phyloP scores from a whole-genome alignment of 1,140 invertebrate genomes.

The roundworm (Caenorhabditis elegans) region DNA sequence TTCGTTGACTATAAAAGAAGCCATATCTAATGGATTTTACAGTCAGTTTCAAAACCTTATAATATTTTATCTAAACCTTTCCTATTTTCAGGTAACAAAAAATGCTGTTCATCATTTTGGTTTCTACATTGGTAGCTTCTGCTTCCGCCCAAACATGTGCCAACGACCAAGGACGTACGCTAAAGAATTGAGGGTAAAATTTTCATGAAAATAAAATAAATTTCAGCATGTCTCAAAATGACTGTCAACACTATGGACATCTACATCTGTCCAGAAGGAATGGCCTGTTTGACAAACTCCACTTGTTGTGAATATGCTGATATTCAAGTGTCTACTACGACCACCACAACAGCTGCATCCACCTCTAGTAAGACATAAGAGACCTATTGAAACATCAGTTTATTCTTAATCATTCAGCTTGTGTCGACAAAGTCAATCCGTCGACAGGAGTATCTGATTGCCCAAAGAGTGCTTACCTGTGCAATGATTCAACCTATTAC shows the following conservation, averaged over 20 bases:
- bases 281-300: not conserved
- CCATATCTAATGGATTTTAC: too few species aligned
- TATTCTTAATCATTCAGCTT: not conserved
- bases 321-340: not conserved
- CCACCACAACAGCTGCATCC: not conserved
- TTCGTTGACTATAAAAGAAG: too few species aligned
- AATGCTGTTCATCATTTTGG: conserved; percentile 24
- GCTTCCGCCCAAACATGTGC: not conserved
- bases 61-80: not conserved
- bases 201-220: not conserved
- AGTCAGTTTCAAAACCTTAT: too few species aligned
- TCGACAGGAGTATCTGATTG: conserved; percentile 40
- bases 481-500: conserved; percentile 35
- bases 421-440: conserved; percentile 26
- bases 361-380: not conserved
- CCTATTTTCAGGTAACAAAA: conserved; percentile 4
- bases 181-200: not conserved
- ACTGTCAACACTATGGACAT: not conserved
- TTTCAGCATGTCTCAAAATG: conserved; percentile 2
- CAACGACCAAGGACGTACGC: not conserved
- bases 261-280: conserved; percentile 16
- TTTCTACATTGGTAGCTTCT: not conserved
- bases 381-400: not conserved
- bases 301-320: conserved; percentile 18
- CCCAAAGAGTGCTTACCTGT: conserved; percentile 28